These are phyloP conservation scores for Ectemnius continuus DNA, from an alignment of 2,888 invertebrate genomes.

Conservation along the genomic window DNA sequence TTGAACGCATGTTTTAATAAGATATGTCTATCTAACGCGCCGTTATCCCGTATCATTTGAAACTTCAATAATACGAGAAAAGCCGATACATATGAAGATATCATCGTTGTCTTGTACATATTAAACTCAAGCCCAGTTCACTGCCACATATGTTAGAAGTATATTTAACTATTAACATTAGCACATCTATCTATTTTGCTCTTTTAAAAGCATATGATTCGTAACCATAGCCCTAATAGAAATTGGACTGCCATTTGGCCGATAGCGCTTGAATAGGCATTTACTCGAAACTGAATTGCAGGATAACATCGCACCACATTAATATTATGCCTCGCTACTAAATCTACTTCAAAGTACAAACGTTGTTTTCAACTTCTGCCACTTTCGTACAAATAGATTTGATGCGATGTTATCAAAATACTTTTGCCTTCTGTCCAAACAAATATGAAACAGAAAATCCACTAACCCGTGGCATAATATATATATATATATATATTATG, in stretches of 20 bases:
- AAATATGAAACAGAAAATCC: conserved; percentile 35
- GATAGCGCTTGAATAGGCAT: no score
- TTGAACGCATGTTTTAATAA: conserved; percentile 8
- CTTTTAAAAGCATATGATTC: not conserved
- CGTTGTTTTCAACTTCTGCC: no score
- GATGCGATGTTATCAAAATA: no score
- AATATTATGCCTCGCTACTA: no score
- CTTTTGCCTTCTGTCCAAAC: conserved; percentile 13
- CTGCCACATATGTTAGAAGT: conserved; percentile 40
- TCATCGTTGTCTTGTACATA: conserved; percentile 58
- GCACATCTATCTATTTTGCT: conserved; percentile 19
- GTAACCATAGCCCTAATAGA: no score
- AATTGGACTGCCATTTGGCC: no score
- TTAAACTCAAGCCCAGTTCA: conserved; percentile 52
- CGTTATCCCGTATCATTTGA: conserved; percentile 54
- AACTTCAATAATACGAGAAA: conserved; percentile 63
- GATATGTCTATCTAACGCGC: not conserved
- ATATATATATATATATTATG: no score
- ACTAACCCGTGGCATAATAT: conserved; percentile 34
- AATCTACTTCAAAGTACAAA: no score
- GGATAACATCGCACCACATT: no score
- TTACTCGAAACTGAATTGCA: no score
- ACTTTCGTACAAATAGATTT: no score
- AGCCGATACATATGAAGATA: conserved; percentile 78
- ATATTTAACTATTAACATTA: conserved; percentile 38